Conservation (phyloP, 2,113 vertebrate genomes). For the Trinectes maculatus region DNA sequence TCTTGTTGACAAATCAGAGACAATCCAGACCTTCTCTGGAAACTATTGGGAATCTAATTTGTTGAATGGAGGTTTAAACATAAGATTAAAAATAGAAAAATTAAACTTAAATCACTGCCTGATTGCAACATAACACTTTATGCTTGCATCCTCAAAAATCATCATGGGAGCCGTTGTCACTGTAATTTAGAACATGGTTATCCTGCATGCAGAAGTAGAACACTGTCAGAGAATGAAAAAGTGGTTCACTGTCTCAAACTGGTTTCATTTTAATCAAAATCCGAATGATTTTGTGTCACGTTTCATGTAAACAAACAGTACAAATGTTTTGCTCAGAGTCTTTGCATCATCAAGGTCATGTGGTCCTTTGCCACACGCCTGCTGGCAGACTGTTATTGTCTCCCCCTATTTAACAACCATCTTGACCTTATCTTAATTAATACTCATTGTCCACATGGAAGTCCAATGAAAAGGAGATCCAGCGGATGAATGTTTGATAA, state of each 20-base stretch:
- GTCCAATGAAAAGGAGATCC: background rate
- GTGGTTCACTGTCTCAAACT: too few species aligned
- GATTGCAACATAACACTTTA: too few species aligned
- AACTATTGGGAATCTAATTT: too few species aligned
- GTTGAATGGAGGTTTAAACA: too few species aligned
- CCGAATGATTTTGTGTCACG: background rate
- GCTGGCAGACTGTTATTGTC: background rate
- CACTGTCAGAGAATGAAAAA: too few species aligned
- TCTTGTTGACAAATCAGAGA: too few species aligned
- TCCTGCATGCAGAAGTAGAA: too few species aligned
- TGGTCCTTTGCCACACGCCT: background rate
- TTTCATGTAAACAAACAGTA: background rate
- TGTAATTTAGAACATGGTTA: too few species aligned
- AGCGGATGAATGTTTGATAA: slow-evolving; percentile 4
- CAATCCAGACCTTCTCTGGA: too few species aligned
- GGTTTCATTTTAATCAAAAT: background rate
- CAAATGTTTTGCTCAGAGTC: background rate
- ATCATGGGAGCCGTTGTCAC: too few species aligned
- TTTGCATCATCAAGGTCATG: background rate
- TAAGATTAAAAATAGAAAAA: too few species aligned
- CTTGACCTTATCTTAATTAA: slow-evolving; percentile 6
- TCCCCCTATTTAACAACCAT: background rate
- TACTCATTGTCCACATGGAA: background rate
- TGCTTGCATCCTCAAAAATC: background rate
- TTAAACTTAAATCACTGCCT: too few species aligned